Percentiles rank a stretch among this genome's conserved stretches.
Conservation (phyloP, 2,113 vertebrate genomes). For the Heterotis niloticus region DNA sequence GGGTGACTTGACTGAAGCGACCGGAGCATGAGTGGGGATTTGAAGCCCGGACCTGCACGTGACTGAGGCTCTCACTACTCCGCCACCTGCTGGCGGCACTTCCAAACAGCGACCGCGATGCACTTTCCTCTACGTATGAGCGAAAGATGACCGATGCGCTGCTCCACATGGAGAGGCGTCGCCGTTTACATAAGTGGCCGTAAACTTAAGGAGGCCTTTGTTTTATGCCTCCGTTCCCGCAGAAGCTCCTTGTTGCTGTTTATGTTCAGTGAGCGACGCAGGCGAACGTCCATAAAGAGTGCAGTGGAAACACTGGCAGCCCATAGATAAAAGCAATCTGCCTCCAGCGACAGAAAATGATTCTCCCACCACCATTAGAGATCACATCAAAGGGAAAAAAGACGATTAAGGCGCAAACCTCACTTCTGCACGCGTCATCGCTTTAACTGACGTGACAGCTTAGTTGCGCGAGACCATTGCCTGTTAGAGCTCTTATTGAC, state of each 20-base stretch:
- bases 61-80: no score
- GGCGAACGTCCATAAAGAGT: neutral
- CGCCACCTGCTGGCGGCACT: no score
- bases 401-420: neutral
- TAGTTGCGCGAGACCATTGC: conserved; percentile 1
- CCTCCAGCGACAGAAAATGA: conserved; percentile 7
- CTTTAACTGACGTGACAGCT: conserved; percentile 1
- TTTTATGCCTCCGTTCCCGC: no score
- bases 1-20: no score
- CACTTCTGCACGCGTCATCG: neutral
- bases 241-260: neutral
- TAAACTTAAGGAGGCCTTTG: no score
- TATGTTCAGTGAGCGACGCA: neutral
- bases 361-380: neutral
- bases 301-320: neutral
- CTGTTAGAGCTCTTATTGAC: neutral
- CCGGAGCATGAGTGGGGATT: no score
- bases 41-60: no score
- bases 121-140: no score
- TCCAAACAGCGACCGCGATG: no score
- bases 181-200: no score
- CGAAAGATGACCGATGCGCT: no score
- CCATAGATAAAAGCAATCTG: neutral
- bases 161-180: no score
- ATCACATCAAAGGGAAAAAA: neutral